Evolutionary conservation across 2,113 vertebrate species (phyloP).

Genomic region (Anseranas semipalmata): DNA sequence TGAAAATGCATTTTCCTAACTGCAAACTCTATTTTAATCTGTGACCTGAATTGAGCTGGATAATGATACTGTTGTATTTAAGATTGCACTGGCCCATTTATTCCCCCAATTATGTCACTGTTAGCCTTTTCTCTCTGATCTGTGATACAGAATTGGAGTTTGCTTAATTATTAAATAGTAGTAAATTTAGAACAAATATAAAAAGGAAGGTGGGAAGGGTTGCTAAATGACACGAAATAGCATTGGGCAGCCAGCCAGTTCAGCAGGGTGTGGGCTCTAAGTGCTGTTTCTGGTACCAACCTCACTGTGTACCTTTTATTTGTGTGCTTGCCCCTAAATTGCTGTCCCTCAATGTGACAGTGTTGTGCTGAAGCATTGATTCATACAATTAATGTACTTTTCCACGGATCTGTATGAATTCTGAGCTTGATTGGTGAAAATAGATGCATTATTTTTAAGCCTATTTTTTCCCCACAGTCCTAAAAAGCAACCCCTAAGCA

Average conservation of each 20-base stretch:
- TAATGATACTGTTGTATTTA: background rate
- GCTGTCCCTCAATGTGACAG: background rate
- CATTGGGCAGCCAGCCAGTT: background rate
- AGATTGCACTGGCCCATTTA: background rate
- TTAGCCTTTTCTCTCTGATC: background rate
- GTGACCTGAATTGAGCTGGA: background rate
- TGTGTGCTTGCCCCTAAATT: background rate
- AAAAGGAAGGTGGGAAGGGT: background rate
- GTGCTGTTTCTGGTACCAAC: background rate
- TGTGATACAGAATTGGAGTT: accelerated
- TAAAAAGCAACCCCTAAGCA: background rate
- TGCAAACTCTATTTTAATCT: background rate
- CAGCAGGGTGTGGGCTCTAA: background rate
- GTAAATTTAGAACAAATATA: background rate
- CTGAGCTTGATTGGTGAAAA: background rate
- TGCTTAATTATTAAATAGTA: background rate
- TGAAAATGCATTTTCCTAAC: background rate
- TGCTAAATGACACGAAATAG: background rate
- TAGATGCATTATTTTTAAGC: background rate
- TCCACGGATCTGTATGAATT: background rate
- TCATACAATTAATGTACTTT: background rate
- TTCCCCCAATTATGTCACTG: background rate
- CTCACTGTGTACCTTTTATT: background rate
- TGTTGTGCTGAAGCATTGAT: background rate
- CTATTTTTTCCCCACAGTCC: background rate